Base-by-base conservation (phyloP, 2,888 invertebrate species). In the Empis stercorea region DNA sequence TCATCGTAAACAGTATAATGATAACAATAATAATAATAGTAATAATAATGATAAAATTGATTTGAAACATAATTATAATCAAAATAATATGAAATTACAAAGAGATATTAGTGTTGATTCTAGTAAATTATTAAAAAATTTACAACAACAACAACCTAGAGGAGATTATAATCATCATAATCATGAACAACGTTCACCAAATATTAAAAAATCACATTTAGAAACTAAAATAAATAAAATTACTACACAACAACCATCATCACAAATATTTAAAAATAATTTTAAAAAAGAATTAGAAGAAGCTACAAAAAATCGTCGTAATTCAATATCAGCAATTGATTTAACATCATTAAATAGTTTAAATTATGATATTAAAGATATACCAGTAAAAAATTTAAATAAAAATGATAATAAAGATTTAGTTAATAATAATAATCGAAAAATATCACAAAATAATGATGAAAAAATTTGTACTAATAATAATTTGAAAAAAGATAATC, bases 281-380 rank as follows among this genome's bases (percentile, higher is more conserved):
- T 54, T 54, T 38, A 48, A 54, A 46, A 44, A 46, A 16, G 52
- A 54, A 23, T 36, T 54, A 4, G 43, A 51, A 43, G 48, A 47
- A 16, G 52, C 47, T 1, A 54, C 53, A 2, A 54, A 51, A 30
- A 41, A 48, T 11, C 48, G 51, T n/a, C 13, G 34, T n/a, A 34
- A 34, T 34, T 34, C 34, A n/a, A 34, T 13, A 7, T 34, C 34
- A 7, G 34, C 34, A 34, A 34, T 34, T 34, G 34, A 34, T 34
- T n/a, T 34, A n/a, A 34, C 23, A 27, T 27, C 9, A 27, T 7
- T 27, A 27, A 27, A 27, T 27, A 27, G 23, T 27, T 4, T 20
- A 20, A 20, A 20, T 20, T 27, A 27, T 27, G 23, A 27, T 27
- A 9, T 7, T 27, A 27, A 27, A 6, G 5, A 20, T 20, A 5